Conservation (phyloP, 2,888 invertebrate species). For the Erebia aethiops region DNA sequence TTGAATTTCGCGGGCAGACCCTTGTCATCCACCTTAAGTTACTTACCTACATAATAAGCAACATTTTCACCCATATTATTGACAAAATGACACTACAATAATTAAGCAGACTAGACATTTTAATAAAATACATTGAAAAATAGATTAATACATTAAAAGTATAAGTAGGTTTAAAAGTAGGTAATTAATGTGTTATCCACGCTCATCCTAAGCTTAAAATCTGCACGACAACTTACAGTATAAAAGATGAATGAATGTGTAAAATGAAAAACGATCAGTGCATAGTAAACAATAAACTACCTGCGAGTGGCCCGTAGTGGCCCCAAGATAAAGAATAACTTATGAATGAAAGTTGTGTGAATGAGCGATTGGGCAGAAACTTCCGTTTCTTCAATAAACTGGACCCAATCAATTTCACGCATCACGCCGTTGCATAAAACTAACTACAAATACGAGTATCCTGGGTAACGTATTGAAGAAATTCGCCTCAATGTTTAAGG, state of each 20-base stretch:
- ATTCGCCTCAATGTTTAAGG: slow-evolving; percentile 51
- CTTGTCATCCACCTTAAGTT: too few relatives aligned
- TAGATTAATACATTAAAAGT: background rate
- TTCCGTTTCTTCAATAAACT: slow-evolving; percentile 64
- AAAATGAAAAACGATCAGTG: slow-evolving; percentile 49
- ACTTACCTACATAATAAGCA: too few relatives aligned
- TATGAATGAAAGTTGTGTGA: slow-evolving; percentile 44
- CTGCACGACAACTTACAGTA: slow-evolving; percentile 4
- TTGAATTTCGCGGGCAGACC: too few relatives aligned
- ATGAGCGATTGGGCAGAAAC: slow-evolving; percentile 59
- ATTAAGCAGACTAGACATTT: too few relatives aligned
- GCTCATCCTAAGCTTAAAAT: slow-evolving; percentile 16
- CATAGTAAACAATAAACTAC: slow-evolving; percentile 68
- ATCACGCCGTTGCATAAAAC: slow-evolving; percentile 77
- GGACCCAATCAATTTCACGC: slow-evolving; percentile 75
- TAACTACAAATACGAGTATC: slow-evolving; percentile 65
- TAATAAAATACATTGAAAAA: too few relatives aligned
- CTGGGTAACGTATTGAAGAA: slow-evolving; percentile 50
- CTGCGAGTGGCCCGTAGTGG: slow-evolving; percentile 62
- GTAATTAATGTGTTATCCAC: background rate
- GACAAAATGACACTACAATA: too few relatives aligned
- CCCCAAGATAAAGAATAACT: slow-evolving; percentile 59
- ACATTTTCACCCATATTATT: too few relatives aligned
- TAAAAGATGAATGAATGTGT: slow-evolving; percentile 41
- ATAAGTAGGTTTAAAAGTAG: background rate